These are phyloP conservation scores for Alloscopus bannaensis DNA, from an alignment of 2,888 invertebrate genomes.

Conservation along the genomic window DNA sequence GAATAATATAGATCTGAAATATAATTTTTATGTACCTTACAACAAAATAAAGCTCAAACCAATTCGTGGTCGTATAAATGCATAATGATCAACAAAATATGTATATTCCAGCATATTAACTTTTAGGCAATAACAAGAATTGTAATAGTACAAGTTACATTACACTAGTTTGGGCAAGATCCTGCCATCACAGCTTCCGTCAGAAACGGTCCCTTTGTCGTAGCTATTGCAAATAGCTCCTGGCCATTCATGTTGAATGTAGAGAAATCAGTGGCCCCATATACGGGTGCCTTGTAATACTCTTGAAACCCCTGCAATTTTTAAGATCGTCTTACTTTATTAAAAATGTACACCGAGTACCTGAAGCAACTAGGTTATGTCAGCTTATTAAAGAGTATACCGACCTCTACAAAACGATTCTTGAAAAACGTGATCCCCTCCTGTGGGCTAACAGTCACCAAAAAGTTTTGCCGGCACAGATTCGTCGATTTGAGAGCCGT, in stretches of 20 bases:
- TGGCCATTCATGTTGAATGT: slow-evolving; percentile 26
- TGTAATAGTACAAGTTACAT: slow-evolving; percentile 3
- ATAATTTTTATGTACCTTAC: not conserved
- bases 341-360: not conserved
- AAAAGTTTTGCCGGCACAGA: slow-evolving; percentile 51
- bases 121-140: not conserved
- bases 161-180: slow-evolving; percentile 15
- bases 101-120: not conserved
- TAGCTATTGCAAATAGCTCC: slow-evolving; percentile 55
- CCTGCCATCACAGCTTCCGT: slow-evolving; percentile 61
- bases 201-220: slow-evolving; percentile 46
- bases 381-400: slow-evolving; percentile 13
- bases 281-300: slow-evolving; percentile 45
- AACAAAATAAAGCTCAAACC: not conserved
- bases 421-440: slow-evolving; percentile 67
- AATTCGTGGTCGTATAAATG: not conserved
- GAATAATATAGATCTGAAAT: too few relatives aligned
- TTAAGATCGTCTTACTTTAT: too few relatives aligned
- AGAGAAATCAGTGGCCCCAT: slow-evolving; percentile 57
- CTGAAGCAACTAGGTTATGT: too few relatives aligned
- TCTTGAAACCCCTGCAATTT: slow-evolving; percentile 65
- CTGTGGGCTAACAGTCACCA: slow-evolving; percentile 54
- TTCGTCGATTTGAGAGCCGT: slow-evolving; percentile 37
- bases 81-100: not conserved
- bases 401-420: slow-evolving; percentile 68